Evolutionary conservation across 2,797 vertebrate species (phyloP), one percentile per base, ranked within the genome.

Genomic region (Pristis pectinata): DNA sequence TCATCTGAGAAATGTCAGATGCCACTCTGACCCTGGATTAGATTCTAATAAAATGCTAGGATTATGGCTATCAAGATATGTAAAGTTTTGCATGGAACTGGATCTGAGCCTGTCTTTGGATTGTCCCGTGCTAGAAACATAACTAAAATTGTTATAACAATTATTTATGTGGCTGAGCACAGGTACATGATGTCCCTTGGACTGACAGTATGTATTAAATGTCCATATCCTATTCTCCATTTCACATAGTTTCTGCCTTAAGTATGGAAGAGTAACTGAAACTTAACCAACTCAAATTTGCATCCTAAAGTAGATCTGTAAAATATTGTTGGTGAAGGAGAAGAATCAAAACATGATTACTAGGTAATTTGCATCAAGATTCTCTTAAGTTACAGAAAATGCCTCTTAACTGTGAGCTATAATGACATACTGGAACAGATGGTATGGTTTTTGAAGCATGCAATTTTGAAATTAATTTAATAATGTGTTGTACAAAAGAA

Each of bases 401-500:
- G 72, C 13, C 70, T 67, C 7, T 91, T 30, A 94, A 94, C 70
- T 94, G 27, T 34, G 41, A 93, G 49, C 44, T 10, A 27, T 53
- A 72, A 93, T 44, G 13, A 74, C 44, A 24, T 94, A 44, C 70
- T 49, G 13, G 44, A 76, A 76, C 70, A 94, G 92, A 74, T 94
- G 70, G 92, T 41, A 30, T 94, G 67, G 13, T 44, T 72, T 53
- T 74, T 94, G 70, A 76, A 74, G 92, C 44, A 17, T 94, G 44
- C 44, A 76, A 76, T n/a, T 94, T 74, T 94, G 70, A 94, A 74
- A 74, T 49, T 94, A 94, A 94, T 94, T 72, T 76, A 72, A 94
- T 94, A 76, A 76, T 76, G 10, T 93, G 91, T 94, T 94, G 92
- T 74, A 76, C 92, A 94, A 94, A 94, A 70, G 92, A 76, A 56